Percentiles rank a stretch among this genome's conserved stretches.
phyloP scores from a whole-genome alignment of 2,888 invertebrate genomes.

The Drosophila fungiperda region DNA sequence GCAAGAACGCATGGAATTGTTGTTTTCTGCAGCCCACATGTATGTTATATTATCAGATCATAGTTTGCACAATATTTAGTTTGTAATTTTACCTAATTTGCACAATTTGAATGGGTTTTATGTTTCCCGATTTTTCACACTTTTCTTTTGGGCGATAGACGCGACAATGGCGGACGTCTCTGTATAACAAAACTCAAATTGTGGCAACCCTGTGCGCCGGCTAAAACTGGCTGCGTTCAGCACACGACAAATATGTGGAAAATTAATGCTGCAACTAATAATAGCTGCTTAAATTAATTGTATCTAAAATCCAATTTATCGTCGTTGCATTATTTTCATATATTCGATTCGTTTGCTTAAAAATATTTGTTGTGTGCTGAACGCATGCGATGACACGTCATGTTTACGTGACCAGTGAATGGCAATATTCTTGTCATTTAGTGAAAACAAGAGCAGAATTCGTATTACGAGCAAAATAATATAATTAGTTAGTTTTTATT shows the following conservation, averaged over 20 bases:
- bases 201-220: constrained; percentile 68
- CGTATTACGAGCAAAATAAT: constrained; percentile 50
- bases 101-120: constrained; percentile 67
- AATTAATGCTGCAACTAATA: not conserved
- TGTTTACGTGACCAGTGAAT: constrained; percentile 65
- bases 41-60: not conserved
- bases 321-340: not conserved
- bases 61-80: constrained; percentile 36
- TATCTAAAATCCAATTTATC: not conserved
- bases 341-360: not conserved
- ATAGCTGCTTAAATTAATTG: not conserved
- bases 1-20: constrained; percentile 5
- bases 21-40: constrained; percentile 3
- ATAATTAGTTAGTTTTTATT: constrained; percentile 62
- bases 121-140: constrained; percentile 64
- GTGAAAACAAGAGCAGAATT: constrained; percentile 74
- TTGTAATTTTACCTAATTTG: constrained; percentile 67
- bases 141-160: constrained; percentile 73
- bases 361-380: constrained; percentile 49
- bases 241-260: not conserved
- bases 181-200: constrained; percentile 57
- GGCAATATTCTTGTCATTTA: constrained; percentile 69
- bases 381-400: constrained; percentile 71
- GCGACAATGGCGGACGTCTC: constrained; percentile 84
- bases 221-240: constrained; percentile 51